Percentiles rank a stretch among this genome's conserved stretches.
Conservation (phyloP, 2,113 vertebrate genomes). For the Cebus imitator region DNA sequence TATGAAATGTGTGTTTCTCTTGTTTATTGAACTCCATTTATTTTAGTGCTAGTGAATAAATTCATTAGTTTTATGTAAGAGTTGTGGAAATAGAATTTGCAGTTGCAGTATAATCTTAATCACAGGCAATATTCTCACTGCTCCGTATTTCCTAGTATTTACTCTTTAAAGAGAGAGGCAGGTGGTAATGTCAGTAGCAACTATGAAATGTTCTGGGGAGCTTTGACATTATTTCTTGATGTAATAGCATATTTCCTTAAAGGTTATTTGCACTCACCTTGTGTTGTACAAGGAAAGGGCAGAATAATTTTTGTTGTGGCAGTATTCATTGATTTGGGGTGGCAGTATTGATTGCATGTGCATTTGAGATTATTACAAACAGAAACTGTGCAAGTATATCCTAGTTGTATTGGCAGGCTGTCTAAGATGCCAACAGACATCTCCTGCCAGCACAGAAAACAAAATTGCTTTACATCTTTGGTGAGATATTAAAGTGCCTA, state of each 20-base stretch:
- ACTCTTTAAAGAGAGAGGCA: neutral
- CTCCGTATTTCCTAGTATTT: conserved; percentile 15
- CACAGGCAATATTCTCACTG: neutral
- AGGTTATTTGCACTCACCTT: conserved; percentile 33
- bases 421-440: neutral
- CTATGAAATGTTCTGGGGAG: neutral
- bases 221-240: conserved; percentile 51
- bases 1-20: neutral
- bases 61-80: neutral
- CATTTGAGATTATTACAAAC: conserved; percentile 40
- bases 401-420: conserved; percentile 16
- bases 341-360: conserved; percentile 14
- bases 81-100: neutral
- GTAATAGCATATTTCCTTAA: conserved; percentile 45
- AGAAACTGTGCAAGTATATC: neutral
- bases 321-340: conserved; percentile 45
- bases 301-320: conserved; percentile 46
- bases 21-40: neutral
- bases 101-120: neutral
- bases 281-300: conserved; percentile 48
- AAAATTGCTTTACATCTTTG: neutral
- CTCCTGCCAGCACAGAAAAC: neutral
- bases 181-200: neutral
- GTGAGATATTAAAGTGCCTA: neutral
- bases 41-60: neutral